Evolutionary conservation across 1,140 invertebrate genomes (phyloP).

Genomic region (Aphelinus atriplicis): DNA sequence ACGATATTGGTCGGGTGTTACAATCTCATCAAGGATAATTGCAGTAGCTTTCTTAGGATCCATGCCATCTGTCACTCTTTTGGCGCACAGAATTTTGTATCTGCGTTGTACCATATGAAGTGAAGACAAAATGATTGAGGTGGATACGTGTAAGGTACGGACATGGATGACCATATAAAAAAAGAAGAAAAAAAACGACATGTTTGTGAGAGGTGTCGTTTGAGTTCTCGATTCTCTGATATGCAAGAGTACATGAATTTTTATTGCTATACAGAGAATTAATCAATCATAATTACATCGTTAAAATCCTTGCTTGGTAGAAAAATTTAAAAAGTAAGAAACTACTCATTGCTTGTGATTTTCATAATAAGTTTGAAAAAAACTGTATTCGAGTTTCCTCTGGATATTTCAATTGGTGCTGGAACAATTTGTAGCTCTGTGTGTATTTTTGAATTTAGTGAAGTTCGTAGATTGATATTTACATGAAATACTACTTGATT

Average conservation of each 20-base stretch:
- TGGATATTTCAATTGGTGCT: too few relatives aligned
- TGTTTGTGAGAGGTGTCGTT: conserved; percentile 42
- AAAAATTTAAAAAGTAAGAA: too few relatives aligned
- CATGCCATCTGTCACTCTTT: conserved; percentile 78
- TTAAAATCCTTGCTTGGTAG: too few relatives aligned
- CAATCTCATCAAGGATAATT: conserved; percentile 86
- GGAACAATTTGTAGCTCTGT: too few relatives aligned
- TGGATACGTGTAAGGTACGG: conserved; percentile 24
- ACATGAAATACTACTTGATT: not conserved
- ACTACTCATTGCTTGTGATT: too few relatives aligned
- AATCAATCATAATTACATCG: too few relatives aligned
- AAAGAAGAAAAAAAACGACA: conserved; percentile 52
- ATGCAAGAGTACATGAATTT: conserved; percentile 21
- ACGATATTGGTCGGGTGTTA: conserved; percentile 93
- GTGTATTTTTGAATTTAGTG: too few relatives aligned
- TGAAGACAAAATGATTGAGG: conserved; percentile 32
- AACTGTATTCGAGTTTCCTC: too few relatives aligned
- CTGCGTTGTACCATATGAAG: conserved; percentile 68
- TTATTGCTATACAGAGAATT: too few relatives aligned
- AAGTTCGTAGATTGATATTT: too few relatives aligned
- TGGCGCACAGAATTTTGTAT: conserved; percentile 93
- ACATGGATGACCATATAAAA: conserved; percentile 47
- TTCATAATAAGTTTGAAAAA: too few relatives aligned
- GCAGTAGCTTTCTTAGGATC: conserved; percentile 85
- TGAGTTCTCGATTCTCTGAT: conserved; percentile 44